Conservation (phyloP, 2,113 vertebrate species). For the Drymodes brunneopygia region DNA sequence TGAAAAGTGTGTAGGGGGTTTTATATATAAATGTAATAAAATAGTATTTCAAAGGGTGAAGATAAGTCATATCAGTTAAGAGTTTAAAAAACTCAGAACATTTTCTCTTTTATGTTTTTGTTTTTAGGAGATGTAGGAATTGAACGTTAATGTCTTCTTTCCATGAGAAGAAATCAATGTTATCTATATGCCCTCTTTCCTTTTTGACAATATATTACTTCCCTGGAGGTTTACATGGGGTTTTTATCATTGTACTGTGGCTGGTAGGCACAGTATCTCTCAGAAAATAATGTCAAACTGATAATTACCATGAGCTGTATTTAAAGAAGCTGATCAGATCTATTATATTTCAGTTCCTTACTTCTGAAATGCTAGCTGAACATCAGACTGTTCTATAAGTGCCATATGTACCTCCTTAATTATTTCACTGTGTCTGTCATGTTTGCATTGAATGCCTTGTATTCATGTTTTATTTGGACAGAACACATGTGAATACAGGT, state of each 20-base stretch:
- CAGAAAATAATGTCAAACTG: background rate
- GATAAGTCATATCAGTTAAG: background rate
- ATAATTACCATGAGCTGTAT: background rate
- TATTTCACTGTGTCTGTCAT: background rate
- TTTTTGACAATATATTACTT: background rate
- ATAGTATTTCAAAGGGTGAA: background rate
- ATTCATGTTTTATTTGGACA: background rate
- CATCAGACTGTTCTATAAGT: background rate
- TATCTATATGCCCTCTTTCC: background rate
- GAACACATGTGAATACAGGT: background rate
- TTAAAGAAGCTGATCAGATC: constrained; percentile 24
- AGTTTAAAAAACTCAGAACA: background rate
- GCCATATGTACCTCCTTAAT: background rate
- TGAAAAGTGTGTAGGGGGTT: rapidly evolving
- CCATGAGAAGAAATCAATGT: background rate
- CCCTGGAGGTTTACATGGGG: background rate
- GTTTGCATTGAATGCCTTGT: background rate
- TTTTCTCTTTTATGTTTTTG: background rate
- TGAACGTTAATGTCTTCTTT: background rate
- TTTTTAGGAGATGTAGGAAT: background rate
- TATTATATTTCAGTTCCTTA: background rate
- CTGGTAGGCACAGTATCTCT: background rate
- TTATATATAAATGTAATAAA: background rate
- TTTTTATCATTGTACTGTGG: background rate
- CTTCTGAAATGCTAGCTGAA: background rate